A percentile compares a stretch with the other conserved stretches of the same genome.
These are phyloP conservation scores for Prionace glauca DNA, from an alignment of 2,797 vertebrate genomes.

Conservation along the genomic window DNA sequence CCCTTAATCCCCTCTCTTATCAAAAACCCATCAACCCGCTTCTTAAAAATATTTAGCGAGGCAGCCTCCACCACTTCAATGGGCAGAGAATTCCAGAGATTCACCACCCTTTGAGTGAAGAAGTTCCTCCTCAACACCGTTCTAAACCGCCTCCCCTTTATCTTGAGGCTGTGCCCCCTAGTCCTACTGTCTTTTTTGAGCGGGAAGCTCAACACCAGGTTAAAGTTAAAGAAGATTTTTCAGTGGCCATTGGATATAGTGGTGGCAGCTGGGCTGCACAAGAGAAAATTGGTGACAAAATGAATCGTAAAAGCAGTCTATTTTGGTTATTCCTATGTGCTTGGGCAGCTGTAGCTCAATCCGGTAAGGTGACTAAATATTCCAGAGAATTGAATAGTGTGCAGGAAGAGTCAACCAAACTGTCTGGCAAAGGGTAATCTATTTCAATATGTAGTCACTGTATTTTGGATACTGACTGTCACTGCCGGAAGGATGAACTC, in stretches of 20 bases:
- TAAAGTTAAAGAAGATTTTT: not conserved
- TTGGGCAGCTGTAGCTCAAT: not conserved
- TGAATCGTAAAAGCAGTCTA: not conserved
- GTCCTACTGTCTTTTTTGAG: no score
- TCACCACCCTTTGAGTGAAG: no score
- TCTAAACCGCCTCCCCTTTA: no score
- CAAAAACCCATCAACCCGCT: no score
- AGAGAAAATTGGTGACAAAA: not conserved
- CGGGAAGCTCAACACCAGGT: no score
- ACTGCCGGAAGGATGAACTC: not conserved
- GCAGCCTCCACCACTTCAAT: no score
- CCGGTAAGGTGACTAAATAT: not conserved
- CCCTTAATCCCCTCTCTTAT: no score
- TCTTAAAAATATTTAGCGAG: no score
- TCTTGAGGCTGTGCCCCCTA: no score
- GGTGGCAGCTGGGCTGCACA: not conserved
- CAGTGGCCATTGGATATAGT: not conserved
- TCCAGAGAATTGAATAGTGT: not conserved
- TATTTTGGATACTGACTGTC: not conserved
- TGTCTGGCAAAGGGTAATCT: not conserved
- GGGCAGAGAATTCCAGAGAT: no score
- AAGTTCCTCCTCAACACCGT: no score
- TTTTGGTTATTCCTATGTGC: not conserved
- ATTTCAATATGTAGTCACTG: not conserved
- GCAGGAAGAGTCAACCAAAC: not conserved